phyloP scores from a whole-genome alignment of 2,797 vertebrate genomes.

The Notoglanidium macrostoma region DNA sequence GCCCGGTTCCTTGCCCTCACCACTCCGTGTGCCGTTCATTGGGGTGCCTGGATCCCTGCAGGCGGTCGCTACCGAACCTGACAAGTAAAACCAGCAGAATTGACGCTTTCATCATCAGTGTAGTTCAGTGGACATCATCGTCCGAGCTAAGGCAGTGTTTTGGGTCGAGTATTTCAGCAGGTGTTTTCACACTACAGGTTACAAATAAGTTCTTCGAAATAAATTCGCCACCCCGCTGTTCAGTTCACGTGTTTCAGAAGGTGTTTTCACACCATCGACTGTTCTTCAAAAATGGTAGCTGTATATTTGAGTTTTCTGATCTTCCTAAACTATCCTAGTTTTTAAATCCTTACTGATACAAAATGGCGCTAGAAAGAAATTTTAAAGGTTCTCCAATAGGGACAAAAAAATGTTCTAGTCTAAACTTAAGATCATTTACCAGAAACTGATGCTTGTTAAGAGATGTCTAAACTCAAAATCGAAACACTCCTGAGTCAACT shows the following conservation, averaged over 20 bases:
- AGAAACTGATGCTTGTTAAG: too few relatives aligned
- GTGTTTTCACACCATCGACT: background rate
- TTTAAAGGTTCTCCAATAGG: too few relatives aligned
- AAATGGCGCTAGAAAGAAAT: too few relatives aligned
- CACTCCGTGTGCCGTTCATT: slow-evolving; percentile 97
- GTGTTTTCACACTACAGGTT: background rate
- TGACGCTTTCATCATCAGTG: background rate
- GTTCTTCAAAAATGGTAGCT: background rate
- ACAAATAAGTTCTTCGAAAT: too few relatives aligned
- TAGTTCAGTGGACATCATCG: too few relatives aligned
- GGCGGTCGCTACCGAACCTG: slow-evolving; percentile 94
- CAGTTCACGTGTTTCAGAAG: background rate
- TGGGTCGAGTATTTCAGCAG: background rate
- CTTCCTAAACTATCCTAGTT: background rate
- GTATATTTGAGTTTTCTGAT: background rate
- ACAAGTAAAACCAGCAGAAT: background rate
- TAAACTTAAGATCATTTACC: too few relatives aligned
- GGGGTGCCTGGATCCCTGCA: slow-evolving; percentile 95
- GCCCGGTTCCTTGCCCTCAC: slow-evolving; percentile 92
- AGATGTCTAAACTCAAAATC: too few relatives aligned
- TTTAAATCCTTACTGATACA: background rate
- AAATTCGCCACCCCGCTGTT: background rate
- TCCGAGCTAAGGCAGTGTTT: too few relatives aligned
- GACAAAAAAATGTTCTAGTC: too few relatives aligned
- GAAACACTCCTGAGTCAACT: too few relatives aligned